Evolutionary conservation across 2,113 vertebrate genomes (phyloP).

Genomic region (Carassius auratus): DNA sequence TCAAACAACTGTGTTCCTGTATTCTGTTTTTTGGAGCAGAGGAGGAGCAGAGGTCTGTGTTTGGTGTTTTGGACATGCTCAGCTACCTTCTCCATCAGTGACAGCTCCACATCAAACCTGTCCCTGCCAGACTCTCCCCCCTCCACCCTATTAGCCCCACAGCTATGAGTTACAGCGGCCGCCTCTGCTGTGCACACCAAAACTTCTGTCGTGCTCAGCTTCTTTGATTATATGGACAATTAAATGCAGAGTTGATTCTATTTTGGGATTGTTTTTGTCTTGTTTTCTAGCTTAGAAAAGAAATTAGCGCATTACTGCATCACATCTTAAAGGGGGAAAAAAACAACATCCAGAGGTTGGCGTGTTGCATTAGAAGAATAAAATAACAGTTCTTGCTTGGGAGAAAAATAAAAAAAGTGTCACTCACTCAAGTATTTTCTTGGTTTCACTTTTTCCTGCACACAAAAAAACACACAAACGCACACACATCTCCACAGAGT

Average conservation of each 20-base stretch:
- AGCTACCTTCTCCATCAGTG: conserved; percentile 76
- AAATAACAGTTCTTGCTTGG: conserved; percentile 46
- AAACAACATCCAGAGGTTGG: conserved; percentile 37
- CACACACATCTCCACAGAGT: conserved; percentile 48
- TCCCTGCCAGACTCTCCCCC: conserved; percentile 54
- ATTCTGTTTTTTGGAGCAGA: conserved; percentile 62
- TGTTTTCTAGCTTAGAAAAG: conserved; percentile 30
- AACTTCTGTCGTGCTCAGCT: conserved; percentile 52
- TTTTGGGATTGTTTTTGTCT: conserved; percentile 24
- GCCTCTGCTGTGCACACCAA: conserved; percentile 43
- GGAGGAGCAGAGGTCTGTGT: conserved; percentile 73
- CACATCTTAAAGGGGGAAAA: background rate
- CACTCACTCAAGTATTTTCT: conserved; percentile 41
- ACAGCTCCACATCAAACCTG: conserved; percentile 76
- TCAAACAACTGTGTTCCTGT: conserved; percentile 77
- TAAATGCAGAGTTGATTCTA: conserved; percentile 49
- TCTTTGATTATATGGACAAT: conserved; percentile 56
- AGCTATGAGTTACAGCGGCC: conserved; percentile 61
- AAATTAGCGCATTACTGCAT: conserved; percentile 46
- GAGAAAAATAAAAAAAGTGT: conserved; percentile 23
- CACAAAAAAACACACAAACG: conserved; percentile 20
- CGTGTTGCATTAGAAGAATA: conserved; percentile 31
- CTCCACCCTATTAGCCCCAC: conserved; percentile 56
- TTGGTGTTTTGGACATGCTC: conserved; percentile 70
- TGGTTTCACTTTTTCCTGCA: conserved; percentile 52